Evolutionary conservation across 2,888 invertebrate genomes (phyloP), one percentile per base, ranked within the genome.

Genomic region (Zelleria hepariella): DNA sequence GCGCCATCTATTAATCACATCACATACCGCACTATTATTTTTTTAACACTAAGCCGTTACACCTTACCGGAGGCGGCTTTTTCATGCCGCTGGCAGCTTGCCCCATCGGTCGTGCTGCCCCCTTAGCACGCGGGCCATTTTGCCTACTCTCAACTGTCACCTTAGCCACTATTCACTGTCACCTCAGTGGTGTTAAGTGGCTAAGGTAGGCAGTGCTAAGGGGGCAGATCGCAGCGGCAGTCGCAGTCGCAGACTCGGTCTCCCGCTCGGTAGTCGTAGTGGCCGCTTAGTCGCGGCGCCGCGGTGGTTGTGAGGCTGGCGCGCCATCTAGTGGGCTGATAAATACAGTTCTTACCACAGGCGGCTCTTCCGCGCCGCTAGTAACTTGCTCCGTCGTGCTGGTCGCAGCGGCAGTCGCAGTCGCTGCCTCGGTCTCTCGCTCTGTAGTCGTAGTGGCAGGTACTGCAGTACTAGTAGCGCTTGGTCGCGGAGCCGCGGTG

Each of bases 401-500:
- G 8, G 48, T n/a, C 6, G 49, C 49, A 49, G 49, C 20, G 7
- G 20, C 20, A 53, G 53, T 8, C 10, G 15, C 27, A 8, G 26
- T 54, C 1, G 54, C n/a, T n/a, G 26, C 54, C 18, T 27, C 54
- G 4, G 61, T 60, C n/a, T 52, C 48, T 32, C 60, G 42, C 58
- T 58, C 52, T 54, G 73, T 68, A n/a, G 68, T 60, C 23, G 75
- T 72, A 8, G 69, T 69, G 18, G 60, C 55, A n/a, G 71, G 69
- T 0, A 72, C 67, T 1, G 64, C 63, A 18, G 60, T 15, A 64
- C 67, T 32, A 62, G 63, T 59, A 10, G 23, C 60, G 4, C 71
- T 52, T 7, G 75, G 75, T 10, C 71, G 64, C 0, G 79, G 75
- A 62, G 63, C 74, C 6, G 66, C 62, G 15, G 74, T 70, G 2